A percentile compares a stretch with the other conserved stretches of the same genome.
These are phyloP conservation scores for Cyprinella venusta DNA, from an alignment of 2,797 vertebrate genomes.

Conservation along the genomic window DNA sequence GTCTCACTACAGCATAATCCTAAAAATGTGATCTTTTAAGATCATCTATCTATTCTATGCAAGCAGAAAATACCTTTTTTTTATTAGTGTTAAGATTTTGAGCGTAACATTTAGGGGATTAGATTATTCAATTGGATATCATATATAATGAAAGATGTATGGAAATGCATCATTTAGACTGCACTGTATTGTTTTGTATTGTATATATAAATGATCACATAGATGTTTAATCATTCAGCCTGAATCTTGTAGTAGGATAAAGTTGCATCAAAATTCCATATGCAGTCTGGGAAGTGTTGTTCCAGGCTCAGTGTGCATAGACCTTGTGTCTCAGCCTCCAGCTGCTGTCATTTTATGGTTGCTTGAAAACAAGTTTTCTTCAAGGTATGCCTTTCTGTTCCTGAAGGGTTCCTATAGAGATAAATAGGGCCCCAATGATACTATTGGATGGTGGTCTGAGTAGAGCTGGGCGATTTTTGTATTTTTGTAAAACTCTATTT, in stretches of 20 bases:
- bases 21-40: too few relatives aligned
- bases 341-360: slow-evolving; percentile 46
- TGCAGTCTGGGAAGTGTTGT: slow-evolving; percentile 1
- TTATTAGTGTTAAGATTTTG: neutral
- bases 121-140: neutral
- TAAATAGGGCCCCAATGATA: slow-evolving; percentile 58
- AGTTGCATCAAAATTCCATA: neutral
- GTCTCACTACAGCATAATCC: too few relatives aligned
- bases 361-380: slow-evolving; percentile 35
- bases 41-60: too few relatives aligned
- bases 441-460: slow-evolving; percentile 59
- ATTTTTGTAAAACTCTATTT: too few relatives aligned
- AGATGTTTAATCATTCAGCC: neutral
- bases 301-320: neutral
- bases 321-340: slow-evolving; percentile 10
- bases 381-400: slow-evolving; percentile 51
- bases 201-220: neutral
- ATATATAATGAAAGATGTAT: neutral
- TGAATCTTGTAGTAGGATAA: neutral
- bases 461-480: too few relatives aligned
- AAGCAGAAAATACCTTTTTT: neutral
- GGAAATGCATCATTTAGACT: neutral
- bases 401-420: slow-evolving; percentile 52
- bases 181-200: neutral
- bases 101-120: neutral